A percentile compares a stretch with the other conserved stretches of the same genome.
Conservation (phyloP, 2,797 vertebrate species). For the Xenopus petersii region DNA sequence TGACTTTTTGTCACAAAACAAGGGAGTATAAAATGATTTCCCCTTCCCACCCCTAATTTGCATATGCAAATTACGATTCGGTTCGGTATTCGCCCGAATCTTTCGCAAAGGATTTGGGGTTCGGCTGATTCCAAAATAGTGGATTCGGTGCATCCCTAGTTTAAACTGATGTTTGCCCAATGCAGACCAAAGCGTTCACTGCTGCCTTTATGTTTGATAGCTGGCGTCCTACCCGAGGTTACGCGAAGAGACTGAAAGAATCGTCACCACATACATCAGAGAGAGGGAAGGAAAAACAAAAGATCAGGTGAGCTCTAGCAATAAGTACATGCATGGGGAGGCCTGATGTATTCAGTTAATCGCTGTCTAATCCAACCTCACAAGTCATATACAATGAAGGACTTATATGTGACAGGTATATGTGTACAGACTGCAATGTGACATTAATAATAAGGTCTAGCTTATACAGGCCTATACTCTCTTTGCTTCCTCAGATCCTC, state of each 20-base stretch:
- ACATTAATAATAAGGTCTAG: too few species aligned
- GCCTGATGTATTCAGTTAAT: slow-evolving; percentile 42
- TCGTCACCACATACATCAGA: slow-evolving; percentile 88
- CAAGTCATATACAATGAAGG: slow-evolving; percentile 66
- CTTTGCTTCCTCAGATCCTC: slow-evolving; percentile 73
- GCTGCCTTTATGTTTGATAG: slow-evolving; percentile 58
- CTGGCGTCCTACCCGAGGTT: slow-evolving; percentile 87
- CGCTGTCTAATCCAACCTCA: slow-evolving; percentile 59
- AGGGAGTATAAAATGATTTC: too few species aligned
- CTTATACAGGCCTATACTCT: too few species aligned
- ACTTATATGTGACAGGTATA: slow-evolving; percentile 81
- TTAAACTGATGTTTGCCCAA: too few species aligned
- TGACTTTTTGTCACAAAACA: too few species aligned
- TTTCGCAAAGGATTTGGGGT: too few species aligned
- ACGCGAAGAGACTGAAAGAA: slow-evolving; percentile 92
- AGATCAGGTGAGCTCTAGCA: slow-evolving; percentile 78
- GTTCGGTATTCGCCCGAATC: too few species aligned
- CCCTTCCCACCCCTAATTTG: too few species aligned
- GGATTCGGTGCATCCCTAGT: too few species aligned
- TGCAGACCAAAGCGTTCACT: slow-evolving; percentile 62
- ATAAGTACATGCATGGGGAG: slow-evolving; percentile 55
- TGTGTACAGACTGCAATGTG: too few species aligned
- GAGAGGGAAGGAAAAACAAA: slow-evolving; percentile 92
- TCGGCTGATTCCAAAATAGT: too few species aligned
- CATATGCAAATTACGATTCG: too few species aligned